phyloP scores from a whole-genome alignment of 2,888 invertebrate species.

The Itoplectis maculator region DNA sequence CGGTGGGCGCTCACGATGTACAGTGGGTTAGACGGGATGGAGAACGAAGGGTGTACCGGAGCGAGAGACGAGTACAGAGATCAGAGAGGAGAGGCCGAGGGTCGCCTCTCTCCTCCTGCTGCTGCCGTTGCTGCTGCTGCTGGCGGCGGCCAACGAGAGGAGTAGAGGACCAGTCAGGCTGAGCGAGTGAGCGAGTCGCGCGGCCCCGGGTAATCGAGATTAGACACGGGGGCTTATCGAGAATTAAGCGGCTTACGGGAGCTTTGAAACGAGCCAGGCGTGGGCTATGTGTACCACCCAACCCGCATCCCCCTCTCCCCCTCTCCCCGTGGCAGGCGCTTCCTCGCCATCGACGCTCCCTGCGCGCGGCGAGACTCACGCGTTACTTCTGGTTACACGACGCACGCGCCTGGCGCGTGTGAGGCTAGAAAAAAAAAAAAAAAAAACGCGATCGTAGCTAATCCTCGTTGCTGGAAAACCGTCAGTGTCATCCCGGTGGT shows the following conservation, averaged over 20 bases:
- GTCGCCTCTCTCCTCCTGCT: too few relatives aligned
- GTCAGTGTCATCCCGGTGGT: neutral
- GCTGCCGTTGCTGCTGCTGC: too few relatives aligned
- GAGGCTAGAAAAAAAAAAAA: neutral
- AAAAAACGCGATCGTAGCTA: neutral
- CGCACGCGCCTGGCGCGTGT: neutral
- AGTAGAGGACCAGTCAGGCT: constrained; percentile 41
- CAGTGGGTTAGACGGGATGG: constrained; percentile 62
- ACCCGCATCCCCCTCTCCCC: constrained; percentile 7
- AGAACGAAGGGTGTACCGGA: constrained; percentile 56
- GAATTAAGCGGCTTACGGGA: constrained; percentile 80
- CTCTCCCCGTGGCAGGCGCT: neutral
- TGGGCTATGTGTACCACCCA: constrained; percentile 36
- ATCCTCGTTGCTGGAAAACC: neutral
- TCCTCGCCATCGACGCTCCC: neutral
- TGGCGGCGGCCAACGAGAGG: constrained; percentile 51
- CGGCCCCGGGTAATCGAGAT: constrained; percentile 75
- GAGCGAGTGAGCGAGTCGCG: constrained; percentile 31
- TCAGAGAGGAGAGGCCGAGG: constrained; percentile 27
- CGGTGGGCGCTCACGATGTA: constrained; percentile 25
- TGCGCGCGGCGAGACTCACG: neutral
- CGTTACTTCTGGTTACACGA: constrained; percentile 12
- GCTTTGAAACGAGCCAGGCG: constrained; percentile 69
- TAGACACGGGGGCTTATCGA: constrained; percentile 78
- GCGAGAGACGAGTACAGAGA: constrained; percentile 51